Base-by-base conservation (phyloP, 2,113 vertebrate genomes). In the Macrotis lagotis region DNA sequence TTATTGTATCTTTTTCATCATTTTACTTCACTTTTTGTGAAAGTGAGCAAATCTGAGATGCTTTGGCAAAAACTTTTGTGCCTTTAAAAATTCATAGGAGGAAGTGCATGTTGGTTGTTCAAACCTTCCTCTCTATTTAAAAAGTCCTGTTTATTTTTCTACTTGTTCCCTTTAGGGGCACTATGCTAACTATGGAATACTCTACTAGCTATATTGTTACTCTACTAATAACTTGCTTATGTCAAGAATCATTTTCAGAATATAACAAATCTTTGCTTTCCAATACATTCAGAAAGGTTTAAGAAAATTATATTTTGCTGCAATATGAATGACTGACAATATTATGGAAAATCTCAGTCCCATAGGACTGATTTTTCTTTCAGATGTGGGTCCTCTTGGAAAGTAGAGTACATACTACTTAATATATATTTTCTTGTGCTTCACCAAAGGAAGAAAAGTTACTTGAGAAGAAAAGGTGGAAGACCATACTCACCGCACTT, bases 401-500 rank as follows among this genome's bases (percentile, higher is more conserved):
- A 44, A 83, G n/a, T 24, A 44, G 66, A 83, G 37, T 24, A 83
- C n/a, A 24, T 22, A 44, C 16, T 83, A 8, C 3, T 83, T 44
- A 3, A 44, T 19, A 44, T 22, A 88, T 25, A 74, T 50, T 88
- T n/a, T 89, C n/a, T 91, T 94, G 25, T 59, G 55, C 50, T 95
- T 50, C 37, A 89, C 52, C 92, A 94, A 93, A 89, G 49, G 66
- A 93, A 95, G 74, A 47, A 89, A 92, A 96, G 88, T 92, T 19
- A 94, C 88, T 90, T 89, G 48, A 94, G 91, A 93, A 88, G 48
- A 89, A 90, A 90, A 94, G 51, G 90, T 48, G 94, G 66, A 96
- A 95, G 59, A 95, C 93, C 50, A 93, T 89, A 31, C 24, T 89
- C 8, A 50, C 25, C 96, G 93, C 48, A 25, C 94, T 96, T 90